Conservation (phyloP, 2,797 vertebrate species). For the Enteromius paludinosus region DNA sequence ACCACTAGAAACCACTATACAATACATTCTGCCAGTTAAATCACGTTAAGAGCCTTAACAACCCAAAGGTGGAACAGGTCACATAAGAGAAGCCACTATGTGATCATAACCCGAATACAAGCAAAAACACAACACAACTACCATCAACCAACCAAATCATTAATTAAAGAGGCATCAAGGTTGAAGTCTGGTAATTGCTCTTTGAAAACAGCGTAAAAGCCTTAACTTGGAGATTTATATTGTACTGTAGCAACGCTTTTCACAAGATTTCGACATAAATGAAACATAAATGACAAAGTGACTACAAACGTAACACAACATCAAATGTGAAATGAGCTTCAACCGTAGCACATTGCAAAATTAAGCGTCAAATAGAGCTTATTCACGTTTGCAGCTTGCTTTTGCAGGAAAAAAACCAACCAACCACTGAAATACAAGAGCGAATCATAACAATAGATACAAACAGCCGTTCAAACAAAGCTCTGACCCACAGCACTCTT, state of each 20-base stretch:
- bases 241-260: background rate
- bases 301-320: background rate
- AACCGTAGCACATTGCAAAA: background rate
- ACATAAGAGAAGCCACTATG: background rate
- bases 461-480: background rate
- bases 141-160: background rate
- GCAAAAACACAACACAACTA: background rate
- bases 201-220: background rate
- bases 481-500: slow-evolving; percentile 6
- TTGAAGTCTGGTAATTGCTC: background rate
- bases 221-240: background rate
- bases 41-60: background rate
- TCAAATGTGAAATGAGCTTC: background rate
- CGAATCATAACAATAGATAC: slow-evolving; percentile 1
- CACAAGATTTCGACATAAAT: background rate
- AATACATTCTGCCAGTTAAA: background rate
- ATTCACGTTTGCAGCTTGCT: background rate
- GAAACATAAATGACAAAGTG: background rate
- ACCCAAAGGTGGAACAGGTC: background rate
- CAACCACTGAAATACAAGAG: background rate
- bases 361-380: slow-evolving; percentile 2
- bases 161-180: background rate
- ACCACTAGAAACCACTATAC: background rate
- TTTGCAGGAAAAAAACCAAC: background rate
- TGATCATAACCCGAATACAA: background rate